phyloP scores from a whole-genome alignment of 1,140 invertebrate genomes.

The Oncopodura yosiiana region DNA sequence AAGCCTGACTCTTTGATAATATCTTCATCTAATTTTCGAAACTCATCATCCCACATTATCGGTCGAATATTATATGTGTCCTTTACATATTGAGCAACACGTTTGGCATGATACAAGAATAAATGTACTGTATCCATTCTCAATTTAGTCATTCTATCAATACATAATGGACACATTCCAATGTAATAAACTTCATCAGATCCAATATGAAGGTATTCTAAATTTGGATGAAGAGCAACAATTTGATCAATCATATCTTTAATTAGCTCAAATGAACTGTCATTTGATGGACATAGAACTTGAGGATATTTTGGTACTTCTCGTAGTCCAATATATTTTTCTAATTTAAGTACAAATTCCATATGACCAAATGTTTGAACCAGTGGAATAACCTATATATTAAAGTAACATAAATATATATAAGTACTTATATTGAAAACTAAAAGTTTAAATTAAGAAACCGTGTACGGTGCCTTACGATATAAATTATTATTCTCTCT shows the following conservation, averaged over 20 bases:
- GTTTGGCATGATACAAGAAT: constrained; percentile 46
- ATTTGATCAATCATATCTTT: constrained; percentile 48
- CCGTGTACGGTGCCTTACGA: no score
- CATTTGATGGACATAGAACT: constrained; percentile 42
- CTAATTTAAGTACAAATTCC: constrained; percentile 50
- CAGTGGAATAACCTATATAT: constrained; percentile 46
- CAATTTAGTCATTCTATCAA: constrained; percentile 39
- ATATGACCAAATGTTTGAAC: constrained; percentile 52
- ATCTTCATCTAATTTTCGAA: constrained; percentile 47
- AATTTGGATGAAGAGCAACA: constrained; percentile 45
- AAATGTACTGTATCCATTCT: constrained; percentile 44
- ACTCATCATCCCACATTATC: constrained; percentile 55
- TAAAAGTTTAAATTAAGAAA: no score
- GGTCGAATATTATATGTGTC: constrained; percentile 52
- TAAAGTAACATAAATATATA: constrained; percentile 33
- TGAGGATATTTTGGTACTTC: constrained; percentile 47
- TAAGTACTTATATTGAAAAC: not conserved
- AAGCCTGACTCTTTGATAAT: constrained; percentile 46
- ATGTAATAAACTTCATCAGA: constrained; percentile 63
- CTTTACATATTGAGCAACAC: constrained; percentile 52
- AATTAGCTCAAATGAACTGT: constrained; percentile 44
- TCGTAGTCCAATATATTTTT: constrained; percentile 44
- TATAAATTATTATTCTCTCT: no score
- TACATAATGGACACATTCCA: constrained; percentile 43
- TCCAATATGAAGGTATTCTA: constrained; percentile 66